Percentiles rank a stretch among this genome's conserved stretches.
Evolutionary conservation across 1,140 invertebrate species (phyloP).

Genomic region (Chrysoperla carnea): DNA sequence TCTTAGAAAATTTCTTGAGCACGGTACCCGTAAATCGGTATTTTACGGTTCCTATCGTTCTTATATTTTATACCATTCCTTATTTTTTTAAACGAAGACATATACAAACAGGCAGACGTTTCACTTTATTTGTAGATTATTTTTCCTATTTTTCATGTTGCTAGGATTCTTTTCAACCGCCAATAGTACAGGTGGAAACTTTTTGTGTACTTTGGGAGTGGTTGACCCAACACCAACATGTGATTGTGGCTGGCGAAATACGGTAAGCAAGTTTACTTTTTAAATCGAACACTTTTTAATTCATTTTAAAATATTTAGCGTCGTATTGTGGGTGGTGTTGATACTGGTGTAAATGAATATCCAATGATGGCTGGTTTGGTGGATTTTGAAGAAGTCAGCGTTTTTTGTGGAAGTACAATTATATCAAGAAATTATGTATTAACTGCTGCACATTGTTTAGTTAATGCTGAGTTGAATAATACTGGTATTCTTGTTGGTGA

Average conservation of each 20-base stretch:
- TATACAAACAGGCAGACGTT: too few species aligned
- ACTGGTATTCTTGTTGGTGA: constrained; percentile 34
- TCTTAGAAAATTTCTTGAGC: too few species aligned
- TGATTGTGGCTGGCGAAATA: constrained; percentile 34
- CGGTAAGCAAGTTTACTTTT: too few species aligned
- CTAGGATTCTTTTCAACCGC: constrained; percentile 22
- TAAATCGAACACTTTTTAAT: too few species aligned
- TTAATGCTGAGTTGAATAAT: constrained; percentile 2
- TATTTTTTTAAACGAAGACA: too few species aligned
- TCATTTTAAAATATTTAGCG: constrained; percentile 18
- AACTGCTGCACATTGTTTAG: constrained; percentile 50
- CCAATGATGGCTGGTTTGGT: constrained; percentile 43
- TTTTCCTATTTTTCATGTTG: background rate
- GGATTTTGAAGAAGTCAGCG: constrained; percentile 13
- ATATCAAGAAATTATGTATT: constrained; percentile 39
- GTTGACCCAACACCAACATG: constrained; percentile 19
- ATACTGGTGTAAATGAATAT: constrained; percentile 40
- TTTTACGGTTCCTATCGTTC: too few species aligned
- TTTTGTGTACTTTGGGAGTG: constrained; percentile 26
- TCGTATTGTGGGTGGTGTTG: constrained; percentile 38
- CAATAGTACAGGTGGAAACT: constrained; percentile 24
- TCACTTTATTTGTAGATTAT: too few species aligned
- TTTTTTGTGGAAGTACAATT: constrained; percentile 47
- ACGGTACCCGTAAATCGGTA: too few species aligned
- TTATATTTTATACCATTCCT: too few species aligned